A percentile compares a stretch with the other conserved stretches of the same genome.
phyloP scores from a whole-genome alignment of 2,888 invertebrate species.

The Ochlodes sylvanus region DNA sequence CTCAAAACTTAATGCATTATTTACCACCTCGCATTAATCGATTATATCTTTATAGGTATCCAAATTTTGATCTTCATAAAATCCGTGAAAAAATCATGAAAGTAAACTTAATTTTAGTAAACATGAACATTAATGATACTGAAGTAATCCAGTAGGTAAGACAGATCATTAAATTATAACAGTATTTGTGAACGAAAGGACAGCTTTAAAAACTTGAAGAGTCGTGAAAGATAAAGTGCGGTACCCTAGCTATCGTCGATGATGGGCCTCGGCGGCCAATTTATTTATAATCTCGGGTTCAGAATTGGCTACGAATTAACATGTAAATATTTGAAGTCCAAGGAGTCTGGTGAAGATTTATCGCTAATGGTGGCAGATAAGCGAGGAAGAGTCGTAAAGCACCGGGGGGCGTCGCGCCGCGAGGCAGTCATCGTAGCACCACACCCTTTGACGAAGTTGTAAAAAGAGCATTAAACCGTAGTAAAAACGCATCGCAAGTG shows the following conservation, averaged over 20 bases:
- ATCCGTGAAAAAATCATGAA: neutral
- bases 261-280: constrained; percentile 72
- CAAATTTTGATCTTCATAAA: neutral
- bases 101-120: constrained; percentile 30
- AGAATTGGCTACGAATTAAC: constrained; percentile 83
- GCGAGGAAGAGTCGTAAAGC: constrained; percentile 79
- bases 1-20: too few species aligned
- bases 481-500: constrained; percentile 81
- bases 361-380: constrained; percentile 78
- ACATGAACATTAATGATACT: constrained; percentile 61
- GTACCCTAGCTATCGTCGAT: constrained; percentile 56
- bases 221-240: constrained; percentile 79
- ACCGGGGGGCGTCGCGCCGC: constrained; percentile 56
- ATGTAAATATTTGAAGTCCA: constrained; percentile 85
- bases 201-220: constrained; percentile 75
- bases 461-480: constrained; percentile 84
- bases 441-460: constrained; percentile 83
- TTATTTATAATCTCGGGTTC: constrained; percentile 84
- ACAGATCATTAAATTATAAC: constrained; percentile 70
- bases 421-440: constrained; percentile 53
- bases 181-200: constrained; percentile 60
- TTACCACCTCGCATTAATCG: too few species aligned
- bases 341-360: constrained; percentile 80
- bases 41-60: too few species aligned
- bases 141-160: constrained; percentile 41